A percentile compares a stretch with the other conserved stretches of the same genome.
Evolutionary conservation across 2,797 vertebrate species (phyloP).

Genomic region (Danio aesculapii): DNA sequence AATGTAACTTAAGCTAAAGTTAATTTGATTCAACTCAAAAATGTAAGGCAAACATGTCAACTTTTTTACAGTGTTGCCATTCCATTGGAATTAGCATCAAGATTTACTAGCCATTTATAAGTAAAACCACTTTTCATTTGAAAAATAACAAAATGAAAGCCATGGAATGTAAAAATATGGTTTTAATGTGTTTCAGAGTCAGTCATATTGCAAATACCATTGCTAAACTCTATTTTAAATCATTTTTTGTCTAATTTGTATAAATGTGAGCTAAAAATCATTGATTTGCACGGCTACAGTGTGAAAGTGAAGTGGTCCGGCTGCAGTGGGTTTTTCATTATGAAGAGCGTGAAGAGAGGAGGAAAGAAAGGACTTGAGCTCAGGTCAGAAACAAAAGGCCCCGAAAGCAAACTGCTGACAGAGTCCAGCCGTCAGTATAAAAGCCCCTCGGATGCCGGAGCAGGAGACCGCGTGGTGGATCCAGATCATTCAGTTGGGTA

Average conservation of each 20-base stretch:
- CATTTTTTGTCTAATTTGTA: neutral
- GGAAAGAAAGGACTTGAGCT: slow-evolving; percentile 71
- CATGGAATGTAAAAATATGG: neutral
- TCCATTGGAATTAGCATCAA: too few relatives aligned
- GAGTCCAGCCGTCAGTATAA: slow-evolving; percentile 84
- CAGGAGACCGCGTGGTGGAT: slow-evolving; percentile 76
- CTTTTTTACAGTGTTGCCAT: too few relatives aligned
- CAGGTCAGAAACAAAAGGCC: slow-evolving; percentile 83
- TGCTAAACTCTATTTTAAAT: neutral
- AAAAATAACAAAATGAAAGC: neutral
- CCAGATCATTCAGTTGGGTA: slow-evolving; percentile 76
- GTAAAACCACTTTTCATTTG: too few relatives aligned
- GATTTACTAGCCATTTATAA: too few relatives aligned
- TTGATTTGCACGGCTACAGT: neutral
- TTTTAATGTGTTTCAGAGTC: neutral
- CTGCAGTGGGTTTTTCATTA: slow-evolving; percentile 23
- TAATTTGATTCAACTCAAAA: too few relatives aligned
- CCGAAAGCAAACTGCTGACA: slow-evolving; percentile 93
- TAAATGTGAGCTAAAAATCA: neutral
- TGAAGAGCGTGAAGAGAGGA: slow-evolving; percentile 20
- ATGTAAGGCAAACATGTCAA: too few relatives aligned
- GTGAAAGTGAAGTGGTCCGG: neutral
- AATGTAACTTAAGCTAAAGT: too few relatives aligned
- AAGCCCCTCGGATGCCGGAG: slow-evolving; percentile 67
- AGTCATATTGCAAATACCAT: neutral